Evolutionary conservation across 2,888 invertebrate species (phyloP), one percentile per base, ranked within the genome.

Genomic region (Gymnoscelis rufifasciata): DNA sequence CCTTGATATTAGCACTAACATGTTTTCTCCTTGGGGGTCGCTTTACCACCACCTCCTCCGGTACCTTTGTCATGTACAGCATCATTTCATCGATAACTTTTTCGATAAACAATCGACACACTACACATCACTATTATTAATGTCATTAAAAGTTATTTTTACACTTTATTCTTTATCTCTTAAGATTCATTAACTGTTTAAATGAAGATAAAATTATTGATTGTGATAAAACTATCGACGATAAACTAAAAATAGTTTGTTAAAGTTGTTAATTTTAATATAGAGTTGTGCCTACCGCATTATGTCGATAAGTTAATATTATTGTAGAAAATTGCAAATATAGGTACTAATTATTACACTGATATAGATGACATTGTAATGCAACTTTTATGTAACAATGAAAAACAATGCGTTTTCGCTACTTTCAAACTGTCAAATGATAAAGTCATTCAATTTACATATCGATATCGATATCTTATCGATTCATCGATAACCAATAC

Each of bases 1-100:
- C 89, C 89, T 83, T 88, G 49, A 87, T 88, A 61, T 74, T 86
- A 57, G 78, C 83, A 75, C 81, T 84, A 45, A 83, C 69, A 50
- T 70, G 73, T 54, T 68, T 74, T 47, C 86, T 79, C 64, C 86
- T 68, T 10, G 86, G 86, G 4, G 83, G 81, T 5, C 82, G 62
- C 38, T 82, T 80, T 38, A 82, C 77, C 4, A 75, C 68, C 50
- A 83, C 73, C 28, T 87, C 86, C 51, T 77, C 78, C 0, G 72
- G 69, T 1, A 66, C 57, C 30, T 74, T 76, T 0, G 78, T 82
- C 60, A 87, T 78, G 50, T 86, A 88, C 29, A 87, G 66, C 83
- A 87, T 88, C 87, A 87, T 88, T 47, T 68, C 52, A 60, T 57
- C 59, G 50, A 60, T 54, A 33, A 38, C 53, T 56, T 55, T 48